These are phyloP conservation scores for Muscidifurax raptorellus DNA, from an alignment of 1,140 invertebrate genomes.

Conservation along the genomic window DNA sequence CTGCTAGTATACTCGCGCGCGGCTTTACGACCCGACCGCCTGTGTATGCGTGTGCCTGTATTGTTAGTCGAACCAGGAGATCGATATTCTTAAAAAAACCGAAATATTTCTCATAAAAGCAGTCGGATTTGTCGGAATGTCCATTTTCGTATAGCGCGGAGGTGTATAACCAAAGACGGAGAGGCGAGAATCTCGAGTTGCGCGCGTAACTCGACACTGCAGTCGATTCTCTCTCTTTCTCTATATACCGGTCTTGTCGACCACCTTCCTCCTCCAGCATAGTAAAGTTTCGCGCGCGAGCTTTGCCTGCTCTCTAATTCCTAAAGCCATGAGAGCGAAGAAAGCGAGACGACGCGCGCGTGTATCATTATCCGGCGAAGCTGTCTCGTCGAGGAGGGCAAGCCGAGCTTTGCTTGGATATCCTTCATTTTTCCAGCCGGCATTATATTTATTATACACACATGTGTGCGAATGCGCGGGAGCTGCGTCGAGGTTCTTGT, in stretches of 20 bases:
- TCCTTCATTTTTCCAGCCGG: no score
- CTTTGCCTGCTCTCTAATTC: slow-evolving; percentile 29
- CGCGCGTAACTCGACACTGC: slow-evolving; percentile 32
- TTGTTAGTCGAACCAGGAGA: no score
- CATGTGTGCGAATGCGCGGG: no score
- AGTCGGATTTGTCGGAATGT: no score
- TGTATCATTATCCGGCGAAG: slow-evolving; percentile 1
- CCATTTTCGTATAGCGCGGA: no score
- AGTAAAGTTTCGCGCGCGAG: not conserved
- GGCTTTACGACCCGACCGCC: no score
- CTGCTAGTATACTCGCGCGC: no score
- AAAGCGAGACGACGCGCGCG: slow-evolving; percentile 29
- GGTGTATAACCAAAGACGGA: not conserved
- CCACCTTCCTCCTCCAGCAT: not conserved
- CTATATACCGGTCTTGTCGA: not conserved
- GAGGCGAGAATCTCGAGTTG: slow-evolving; percentile 37
- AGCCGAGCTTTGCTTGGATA: no score
- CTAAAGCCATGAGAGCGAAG: slow-evolving; percentile 31
- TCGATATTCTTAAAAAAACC: no score
- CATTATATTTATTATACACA: no score
- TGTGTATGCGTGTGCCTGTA: no score
- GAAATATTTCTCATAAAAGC: not conserved
- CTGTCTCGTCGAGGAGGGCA: not conserved
- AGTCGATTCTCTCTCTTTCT: slow-evolving; percentile 20
- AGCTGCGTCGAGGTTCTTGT: no score